Percentiles rank a stretch among this genome's conserved stretches.
Evolutionary conservation across 2,888 invertebrate species (phyloP).

Genomic region (Drosophila subsilvestris): DNA sequence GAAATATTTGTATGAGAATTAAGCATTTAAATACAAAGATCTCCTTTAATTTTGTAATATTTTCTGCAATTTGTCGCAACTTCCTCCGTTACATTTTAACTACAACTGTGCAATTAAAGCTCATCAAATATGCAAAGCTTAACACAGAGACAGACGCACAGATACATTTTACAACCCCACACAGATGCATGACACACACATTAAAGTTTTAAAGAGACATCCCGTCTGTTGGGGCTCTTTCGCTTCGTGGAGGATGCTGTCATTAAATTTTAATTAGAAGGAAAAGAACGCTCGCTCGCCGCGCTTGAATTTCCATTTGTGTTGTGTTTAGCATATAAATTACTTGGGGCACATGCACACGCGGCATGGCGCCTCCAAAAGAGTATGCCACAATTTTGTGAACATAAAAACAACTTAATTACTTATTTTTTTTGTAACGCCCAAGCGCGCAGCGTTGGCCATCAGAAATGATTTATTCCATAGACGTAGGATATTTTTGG

Average conservation of each 20-base stretch:
- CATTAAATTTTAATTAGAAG: slow-evolving; percentile 38
- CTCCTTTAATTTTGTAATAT: not conserved
- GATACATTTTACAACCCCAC: too few relatives aligned
- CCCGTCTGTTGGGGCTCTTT: not conserved
- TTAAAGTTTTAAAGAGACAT: not conserved
- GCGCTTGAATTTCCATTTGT: not conserved
- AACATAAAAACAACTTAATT: slow-evolving; percentile 33
- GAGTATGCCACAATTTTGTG: slow-evolving; percentile 7
- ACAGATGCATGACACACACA: not conserved
- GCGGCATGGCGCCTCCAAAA: slow-evolving; percentile 8
- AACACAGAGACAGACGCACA: not conserved
- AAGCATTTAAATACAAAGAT: too few relatives aligned
- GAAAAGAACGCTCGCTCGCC: slow-evolving; percentile 9
- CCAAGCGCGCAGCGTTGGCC: not conserved
- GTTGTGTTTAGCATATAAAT: slow-evolving; percentile 34
- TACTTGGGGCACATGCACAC: slow-evolving; percentile 13
- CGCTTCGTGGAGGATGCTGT: slow-evolving; percentile 2
- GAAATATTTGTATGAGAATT: not conserved
- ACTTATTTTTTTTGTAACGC: slow-evolving; percentile 16
- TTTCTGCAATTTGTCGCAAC: not conserved
- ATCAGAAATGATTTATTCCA: slow-evolving; percentile 3
- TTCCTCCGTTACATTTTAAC: not conserved
- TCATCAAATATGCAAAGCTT: not conserved
- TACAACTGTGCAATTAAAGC: not conserved
- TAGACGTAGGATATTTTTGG: slow-evolving; percentile 4